These are phyloP conservation scores for Pseudococcus longispinus DNA, from an alignment of 2,888 invertebrate species.

Conservation along the genomic window DNA sequence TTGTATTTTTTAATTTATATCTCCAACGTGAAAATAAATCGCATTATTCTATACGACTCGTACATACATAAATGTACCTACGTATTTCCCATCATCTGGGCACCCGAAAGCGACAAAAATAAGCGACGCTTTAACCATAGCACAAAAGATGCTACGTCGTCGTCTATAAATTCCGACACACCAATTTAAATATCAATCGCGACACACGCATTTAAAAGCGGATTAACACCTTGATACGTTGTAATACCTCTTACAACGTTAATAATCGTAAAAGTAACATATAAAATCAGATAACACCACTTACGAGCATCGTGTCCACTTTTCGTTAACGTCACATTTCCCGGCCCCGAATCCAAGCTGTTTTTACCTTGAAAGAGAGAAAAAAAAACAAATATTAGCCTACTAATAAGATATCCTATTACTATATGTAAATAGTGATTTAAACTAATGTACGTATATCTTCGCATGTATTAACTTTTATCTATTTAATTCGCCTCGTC, in stretches of 20 bases:
- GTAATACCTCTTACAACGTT: conserved; percentile 32
- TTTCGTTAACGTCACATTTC: conserved; percentile 44
- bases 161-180: conserved; percentile 19
- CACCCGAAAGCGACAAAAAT: neutral
- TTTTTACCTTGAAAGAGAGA: conserved; percentile 43
- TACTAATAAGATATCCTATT: conserved; percentile 2
- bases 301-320: conserved; percentile 55
- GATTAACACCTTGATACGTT: conserved; percentile 24
- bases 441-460: neutral
- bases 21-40: neutral
- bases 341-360: conserved; percentile 18
- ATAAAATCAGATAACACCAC: conserved; percentile 25
- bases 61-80: neutral
- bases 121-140: neutral
- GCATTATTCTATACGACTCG: neutral
- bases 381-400: conserved; percentile 32
- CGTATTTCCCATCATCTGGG: neutral
- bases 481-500: conserved; percentile 10
- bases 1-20: neutral
- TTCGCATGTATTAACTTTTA: neutral
- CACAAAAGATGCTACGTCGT: conserved; percentile 27
- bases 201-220: neutral
- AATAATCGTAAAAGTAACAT: conserved; percentile 33
- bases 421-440: neutral
- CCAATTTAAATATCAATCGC: conserved; percentile 39